Evolutionary conservation across 2,888 invertebrate species (phyloP), one percentile per base, ranked within the genome.

Genomic region (Chirona hameri): DNA sequence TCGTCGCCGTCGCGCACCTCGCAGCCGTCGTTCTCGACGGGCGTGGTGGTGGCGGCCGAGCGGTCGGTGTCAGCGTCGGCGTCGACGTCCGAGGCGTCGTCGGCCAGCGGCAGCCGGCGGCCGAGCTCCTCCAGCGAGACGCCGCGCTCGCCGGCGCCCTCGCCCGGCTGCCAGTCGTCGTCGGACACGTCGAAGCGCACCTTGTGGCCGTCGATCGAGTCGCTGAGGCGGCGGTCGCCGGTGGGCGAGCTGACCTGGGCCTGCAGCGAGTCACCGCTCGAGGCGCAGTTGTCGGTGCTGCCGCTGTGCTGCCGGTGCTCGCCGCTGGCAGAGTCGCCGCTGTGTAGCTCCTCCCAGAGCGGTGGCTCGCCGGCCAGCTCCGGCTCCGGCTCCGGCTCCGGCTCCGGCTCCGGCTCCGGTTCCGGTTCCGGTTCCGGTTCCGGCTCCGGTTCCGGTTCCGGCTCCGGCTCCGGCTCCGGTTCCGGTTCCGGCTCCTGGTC

Each of bases 51-150:
- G 52, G 80, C 52, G 14, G 52, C 80, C 27, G 80, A 80, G 15
- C 80, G 80, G 52, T 80, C 65, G 83, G 84, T 48, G 86, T 86
- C 89, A 88, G 87, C 88, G 88, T 90, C 89, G 88, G 87, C 88
- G 88, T 90, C 91, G 88, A 87, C 88, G 88, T 90, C 91, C 89
- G 91, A 52, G 82, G 83, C 39, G 82, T 82, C 65, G 65, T 83
- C 79, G 83, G 76, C 46, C 83, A 65, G 57, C 52, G 83, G 82
- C 85, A 85, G 76, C 84, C 85, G 4, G 85, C 85, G 2, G 84
- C 84, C 85, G 88, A 89, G 83, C 89, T 89, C 57, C 21, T 81
- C 81, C 48, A 82, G 79, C 29, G 83, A 55, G 48, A 83, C 83
- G 55, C 24, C 81, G 21, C 46, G 65, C 39, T 83, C 83, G 60